Evolutionary conservation across 2,888 invertebrate genomes (phyloP), one percentile per base, ranked within the genome.

Genomic region (Pyrgus malvae): DNA sequence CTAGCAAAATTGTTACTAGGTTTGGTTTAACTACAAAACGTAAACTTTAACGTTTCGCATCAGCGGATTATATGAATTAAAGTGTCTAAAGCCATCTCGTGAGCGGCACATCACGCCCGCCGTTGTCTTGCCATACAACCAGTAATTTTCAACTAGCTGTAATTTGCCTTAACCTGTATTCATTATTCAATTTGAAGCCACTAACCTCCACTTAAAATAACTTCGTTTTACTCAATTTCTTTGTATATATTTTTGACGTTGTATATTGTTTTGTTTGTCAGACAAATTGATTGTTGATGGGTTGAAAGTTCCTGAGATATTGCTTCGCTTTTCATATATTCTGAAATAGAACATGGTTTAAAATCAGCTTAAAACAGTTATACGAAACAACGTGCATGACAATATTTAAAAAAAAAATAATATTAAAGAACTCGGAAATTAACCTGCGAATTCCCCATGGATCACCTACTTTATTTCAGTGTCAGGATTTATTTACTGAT

Each of bases 11-110:
- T n/a, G 21, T 45, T 38, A 23, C 14, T 35, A 51, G 27, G 27
- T 14, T 35, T 51, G 35, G 48, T 46, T 48, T 38, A 25, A 56
- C 57, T 55, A 50, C 45, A 33, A 55, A 58, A 63, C 57, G 58
- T 61, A 58, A 65, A 68, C 63, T 62, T 72, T 68, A 65, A 62
- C 61, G 62, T 64, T 66, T 58, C 45, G 48, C 58, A 59, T 59
- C 59, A 61, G 62, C 65, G 71, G 76, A 79, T 79, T 75, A 75
- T 69, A 78, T 68, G 72, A 76, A 84, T 80, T 78, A 83, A 76
- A 61, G 73, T 78, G 80, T 79, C 79, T 70, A 63, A 71, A 74
- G 64, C 65, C 65, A 68, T 66, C 69, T 74, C 78, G 76, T 74
- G 78, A 76, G 68, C 60, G 61, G 66, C 66, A 67, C 65, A 71